Evolutionary conservation across 2,797 vertebrate species (phyloP).

Genomic region (Muraenolepis orangiensis): DNA sequence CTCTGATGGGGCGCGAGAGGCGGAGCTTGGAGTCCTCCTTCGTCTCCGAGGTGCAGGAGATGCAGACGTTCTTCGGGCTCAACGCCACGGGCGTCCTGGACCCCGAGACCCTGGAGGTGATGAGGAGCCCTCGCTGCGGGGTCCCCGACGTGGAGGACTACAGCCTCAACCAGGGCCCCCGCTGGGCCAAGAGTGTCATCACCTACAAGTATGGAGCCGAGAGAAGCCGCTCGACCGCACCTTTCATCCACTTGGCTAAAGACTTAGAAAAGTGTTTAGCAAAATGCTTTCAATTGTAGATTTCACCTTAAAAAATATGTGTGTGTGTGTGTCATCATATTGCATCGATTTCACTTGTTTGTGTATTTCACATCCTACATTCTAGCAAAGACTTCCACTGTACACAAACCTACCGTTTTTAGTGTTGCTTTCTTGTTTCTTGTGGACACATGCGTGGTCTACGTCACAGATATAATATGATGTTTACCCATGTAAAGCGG

Average conservation of each 20-base stretch:
- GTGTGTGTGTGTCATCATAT: not conserved
- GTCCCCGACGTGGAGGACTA: slow-evolving; percentile 75
- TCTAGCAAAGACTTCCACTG: not conserved
- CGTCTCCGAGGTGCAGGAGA: slow-evolving; percentile 71
- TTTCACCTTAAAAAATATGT: too few relatives aligned
- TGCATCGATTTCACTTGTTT: not conserved
- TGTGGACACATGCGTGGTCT: too few relatives aligned
- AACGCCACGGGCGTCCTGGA: slow-evolving; percentile 68
- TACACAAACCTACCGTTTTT: not conserved
- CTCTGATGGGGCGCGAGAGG: slow-evolving; percentile 50
- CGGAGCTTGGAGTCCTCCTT: slow-evolving; percentile 59
- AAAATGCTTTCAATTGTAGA: too few relatives aligned
- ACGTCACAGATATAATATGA: not conserved
- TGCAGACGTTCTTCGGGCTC: slow-evolving; percentile 79
- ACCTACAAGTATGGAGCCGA: slow-evolving; percentile 68
- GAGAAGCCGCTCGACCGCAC: too few relatives aligned
- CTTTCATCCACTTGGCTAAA: not conserved
- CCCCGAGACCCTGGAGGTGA: slow-evolving; percentile 63
- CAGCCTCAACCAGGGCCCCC: slow-evolving; percentile 50
- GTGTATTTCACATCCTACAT: not conserved
- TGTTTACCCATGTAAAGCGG: not conserved
- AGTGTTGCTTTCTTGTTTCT: too few relatives aligned
- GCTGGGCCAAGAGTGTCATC: slow-evolving; percentile 73
- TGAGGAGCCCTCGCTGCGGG: slow-evolving; percentile 73
- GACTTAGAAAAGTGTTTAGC: not conserved